phyloP scores from a whole-genome alignment of 2,888 invertebrate genomes.

The Diaprepes abbreviatus region DNA sequence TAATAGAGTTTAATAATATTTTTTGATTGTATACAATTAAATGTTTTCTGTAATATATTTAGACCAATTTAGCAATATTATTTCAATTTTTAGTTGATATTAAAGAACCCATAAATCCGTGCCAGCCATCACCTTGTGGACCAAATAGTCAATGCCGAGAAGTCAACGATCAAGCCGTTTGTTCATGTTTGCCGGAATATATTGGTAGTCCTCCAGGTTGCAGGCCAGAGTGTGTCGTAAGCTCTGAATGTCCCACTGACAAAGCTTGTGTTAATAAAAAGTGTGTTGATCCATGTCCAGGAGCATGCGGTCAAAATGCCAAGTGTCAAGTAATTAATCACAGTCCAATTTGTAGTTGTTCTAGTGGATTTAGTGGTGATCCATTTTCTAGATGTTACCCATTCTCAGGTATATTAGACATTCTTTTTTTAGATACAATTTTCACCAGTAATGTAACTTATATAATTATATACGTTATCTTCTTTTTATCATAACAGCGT shows the following conservation, averaged over 20 bases:
- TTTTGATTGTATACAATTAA: too few relatives aligned
- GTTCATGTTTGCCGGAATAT: slow-evolving; percentile 81
- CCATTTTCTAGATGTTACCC: slow-evolving; percentile 82
- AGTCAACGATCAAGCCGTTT: slow-evolving; percentile 81
- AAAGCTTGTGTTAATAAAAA: slow-evolving; percentile 86
- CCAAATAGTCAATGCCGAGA: slow-evolving; percentile 84
- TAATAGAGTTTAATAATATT: too few relatives aligned
- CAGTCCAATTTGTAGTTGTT: slow-evolving; percentile 86
- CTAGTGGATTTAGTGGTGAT: slow-evolving; percentile 81
- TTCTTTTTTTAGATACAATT: neutral
- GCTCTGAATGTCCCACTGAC: slow-evolving; percentile 83
- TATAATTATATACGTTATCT: neutral
- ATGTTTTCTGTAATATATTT: neutral
- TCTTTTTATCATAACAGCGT: slow-evolving; percentile 6
- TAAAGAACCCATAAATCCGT: slow-evolving; percentile 71
- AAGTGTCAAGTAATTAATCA: slow-evolving; percentile 86
- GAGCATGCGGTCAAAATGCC: slow-evolving; percentile 84
- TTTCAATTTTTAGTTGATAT: slow-evolving; percentile 49
- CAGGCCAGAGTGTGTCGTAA: slow-evolving; percentile 86
- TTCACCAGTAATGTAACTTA: neutral
- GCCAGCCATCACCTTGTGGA: slow-evolving; percentile 85
- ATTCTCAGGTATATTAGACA: slow-evolving; percentile 62
- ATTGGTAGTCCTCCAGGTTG: slow-evolving; percentile 85
- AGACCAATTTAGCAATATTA: too few relatives aligned
- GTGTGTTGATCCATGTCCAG: slow-evolving; percentile 85